Conservation (phyloP, 2,888 invertebrate genomes). For the Bellardia pandia region DNA sequence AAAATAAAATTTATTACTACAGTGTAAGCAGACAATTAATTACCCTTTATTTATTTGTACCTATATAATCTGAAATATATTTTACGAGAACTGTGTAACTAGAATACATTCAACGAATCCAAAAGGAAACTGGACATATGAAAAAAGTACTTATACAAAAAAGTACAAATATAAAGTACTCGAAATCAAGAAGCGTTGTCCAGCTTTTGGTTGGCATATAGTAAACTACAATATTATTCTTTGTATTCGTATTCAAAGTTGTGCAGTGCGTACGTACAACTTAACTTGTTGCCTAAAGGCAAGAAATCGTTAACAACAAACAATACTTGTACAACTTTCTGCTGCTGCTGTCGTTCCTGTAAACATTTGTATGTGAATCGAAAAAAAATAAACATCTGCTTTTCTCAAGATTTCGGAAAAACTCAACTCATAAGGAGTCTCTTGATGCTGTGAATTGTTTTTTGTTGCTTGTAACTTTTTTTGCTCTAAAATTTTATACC, state of each 20-base stretch:
- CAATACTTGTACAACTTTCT: conserved; percentile 17
- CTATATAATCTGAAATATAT: no score
- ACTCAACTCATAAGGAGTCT: conserved; percentile 77
- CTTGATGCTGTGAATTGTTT: conserved; percentile 3
- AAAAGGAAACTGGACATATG: no score
- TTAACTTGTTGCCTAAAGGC: conserved; percentile 51
- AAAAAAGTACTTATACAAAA: no score
- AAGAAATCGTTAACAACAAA: conserved; percentile 38
- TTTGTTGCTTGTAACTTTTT: not conserved
- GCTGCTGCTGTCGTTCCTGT: not conserved
- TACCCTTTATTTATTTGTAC: no score
- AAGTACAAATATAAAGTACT: not conserved
- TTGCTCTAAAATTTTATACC: not conserved
- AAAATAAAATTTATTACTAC: no score
- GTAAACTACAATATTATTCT: conserved; percentile 1
- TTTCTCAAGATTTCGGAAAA: conserved; percentile 82
- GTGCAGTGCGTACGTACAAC: not conserved
- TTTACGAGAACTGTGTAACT: no score
- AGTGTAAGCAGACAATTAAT: no score
- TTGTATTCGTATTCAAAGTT: not conserved
- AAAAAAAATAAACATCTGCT: conserved; percentile 81
- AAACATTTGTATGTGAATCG: conserved; percentile 23
- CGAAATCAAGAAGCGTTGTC: not conserved
- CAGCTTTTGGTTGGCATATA: not conserved
- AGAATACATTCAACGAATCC: no score